These are phyloP conservation scores for Apamea monoglypha DNA, from an alignment of 2,888 invertebrate genomes.

Conservation along the genomic window DNA sequence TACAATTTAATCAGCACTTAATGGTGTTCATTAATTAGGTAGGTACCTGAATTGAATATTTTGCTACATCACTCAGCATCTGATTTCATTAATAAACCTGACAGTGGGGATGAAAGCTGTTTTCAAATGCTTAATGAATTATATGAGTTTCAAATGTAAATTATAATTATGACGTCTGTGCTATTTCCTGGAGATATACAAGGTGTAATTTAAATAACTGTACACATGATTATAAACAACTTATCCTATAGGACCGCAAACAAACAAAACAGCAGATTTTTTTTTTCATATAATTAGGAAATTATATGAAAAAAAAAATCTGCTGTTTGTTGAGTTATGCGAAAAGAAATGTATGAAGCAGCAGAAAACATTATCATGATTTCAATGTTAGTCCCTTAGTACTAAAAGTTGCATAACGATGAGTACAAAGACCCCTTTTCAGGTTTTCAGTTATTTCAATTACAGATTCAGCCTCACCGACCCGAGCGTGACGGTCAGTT, in stretches of 20 bases:
- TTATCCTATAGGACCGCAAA: too few relatives aligned
- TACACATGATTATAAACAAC: too few relatives aligned
- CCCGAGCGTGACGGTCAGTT: not conserved
- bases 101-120: slow-evolving; percentile 24
- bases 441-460: not conserved
- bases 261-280: too few relatives aligned
- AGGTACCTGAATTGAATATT: slow-evolving; percentile 19
- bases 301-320: too few relatives aligned
- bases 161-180: slow-evolving; percentile 9
- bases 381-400: not conserved
- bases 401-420: not conserved
- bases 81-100: slow-evolving; percentile 18
- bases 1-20: slow-evolving; percentile 19
- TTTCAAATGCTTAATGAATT: slow-evolving; percentile 32
- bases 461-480: not conserved
- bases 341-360: too few relatives aligned
- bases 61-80: slow-evolving; percentile 13
- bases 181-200: not conserved
- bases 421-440: not conserved
- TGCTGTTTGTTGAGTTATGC: too few relatives aligned
- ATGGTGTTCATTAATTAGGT: slow-evolving; percentile 18
- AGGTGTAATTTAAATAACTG: not conserved
- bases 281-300: too few relatives aligned
- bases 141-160: slow-evolving; percentile 30
- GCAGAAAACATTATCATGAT: too few relatives aligned